phyloP scores from a whole-genome alignment of 2,113 vertebrate species.

The Chlorodrepanis virens region DNA sequence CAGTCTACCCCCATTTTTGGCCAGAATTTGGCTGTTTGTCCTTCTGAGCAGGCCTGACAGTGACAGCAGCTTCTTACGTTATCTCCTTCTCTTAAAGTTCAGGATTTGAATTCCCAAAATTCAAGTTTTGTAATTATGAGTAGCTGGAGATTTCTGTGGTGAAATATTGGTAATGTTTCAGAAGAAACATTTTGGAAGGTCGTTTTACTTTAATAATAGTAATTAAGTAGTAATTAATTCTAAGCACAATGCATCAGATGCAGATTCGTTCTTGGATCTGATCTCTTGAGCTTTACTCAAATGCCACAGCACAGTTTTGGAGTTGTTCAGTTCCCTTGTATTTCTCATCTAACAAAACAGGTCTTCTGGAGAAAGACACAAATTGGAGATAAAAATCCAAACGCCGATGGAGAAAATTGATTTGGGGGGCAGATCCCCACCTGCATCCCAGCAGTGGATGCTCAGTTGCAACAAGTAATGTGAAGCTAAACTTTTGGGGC shows the following conservation, averaged over 20 bases:
- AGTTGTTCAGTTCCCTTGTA: neutral
- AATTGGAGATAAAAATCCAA: neutral
- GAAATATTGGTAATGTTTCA: neutral
- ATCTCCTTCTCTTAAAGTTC: neutral
- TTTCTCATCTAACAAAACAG: neutral
- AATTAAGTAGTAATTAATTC: conserved; percentile 20
- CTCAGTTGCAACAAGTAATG: neutral
- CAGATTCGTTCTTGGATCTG: conserved; percentile 10
- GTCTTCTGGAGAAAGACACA: neutral
- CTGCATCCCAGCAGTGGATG: neutral
- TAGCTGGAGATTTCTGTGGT: neutral
- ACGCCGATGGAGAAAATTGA: neutral
- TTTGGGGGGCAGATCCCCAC: neutral
- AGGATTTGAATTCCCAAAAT: neutral
- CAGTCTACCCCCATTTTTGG: neutral
- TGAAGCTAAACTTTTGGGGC: neutral
- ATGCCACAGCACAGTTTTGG: neutral
- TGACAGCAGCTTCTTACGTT: neutral
- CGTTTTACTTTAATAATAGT: neutral
- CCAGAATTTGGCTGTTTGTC: neutral
- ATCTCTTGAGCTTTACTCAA: neutral
- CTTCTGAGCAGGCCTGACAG: neutral
- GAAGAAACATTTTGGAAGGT: conserved; percentile 1
- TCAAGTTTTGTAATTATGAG: neutral
- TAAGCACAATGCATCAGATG: neutral